Percentiles rank a stretch among this genome's conserved stretches.
Conservation (phyloP, 35 echinoderm and acorn worm species). For the Apostichopus californicus region DNA sequence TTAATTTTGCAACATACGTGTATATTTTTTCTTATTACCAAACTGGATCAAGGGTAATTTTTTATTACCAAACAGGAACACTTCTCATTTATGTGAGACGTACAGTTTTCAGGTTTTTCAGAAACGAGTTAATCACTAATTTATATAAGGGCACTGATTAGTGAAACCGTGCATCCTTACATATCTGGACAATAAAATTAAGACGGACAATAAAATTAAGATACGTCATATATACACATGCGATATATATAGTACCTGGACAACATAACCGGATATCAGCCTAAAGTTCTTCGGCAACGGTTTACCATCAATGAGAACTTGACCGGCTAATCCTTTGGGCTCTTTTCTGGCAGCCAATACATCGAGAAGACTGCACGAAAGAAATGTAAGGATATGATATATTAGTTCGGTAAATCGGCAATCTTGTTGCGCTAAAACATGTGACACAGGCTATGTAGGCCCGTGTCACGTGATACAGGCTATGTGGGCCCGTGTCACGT, state of each 20-base stretch:
- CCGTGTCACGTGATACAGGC: not conserved
- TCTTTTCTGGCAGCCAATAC: conserved; percentile 87
- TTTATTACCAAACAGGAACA: too few relatives aligned
- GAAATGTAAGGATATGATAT: not conserved
- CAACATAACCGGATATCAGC: conserved; percentile 85
- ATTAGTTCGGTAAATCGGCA: not conserved
- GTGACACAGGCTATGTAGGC: not conserved
- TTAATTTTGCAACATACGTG: too few relatives aligned
- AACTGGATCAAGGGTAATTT: too few relatives aligned
- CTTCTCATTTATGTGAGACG: too few relatives aligned
- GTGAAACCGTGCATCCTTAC: too few relatives aligned
- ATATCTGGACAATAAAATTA: too few relatives aligned
- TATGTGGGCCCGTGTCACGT: not conserved
- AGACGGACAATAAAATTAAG: too few relatives aligned
- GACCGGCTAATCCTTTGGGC: conserved; percentile 74
- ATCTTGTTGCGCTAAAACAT: not conserved
- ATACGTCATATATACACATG: too few relatives aligned
- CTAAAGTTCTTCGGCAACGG: conserved; percentile 77
- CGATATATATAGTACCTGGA: conserved; percentile 63
- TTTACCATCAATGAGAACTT: conserved; percentile 78
- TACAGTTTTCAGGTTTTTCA: too few relatives aligned
- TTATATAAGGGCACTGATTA: too few relatives aligned
- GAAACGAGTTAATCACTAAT: too few relatives aligned
- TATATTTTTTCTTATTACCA: too few relatives aligned
- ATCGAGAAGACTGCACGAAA: conserved; percentile 69